phyloP scores from a whole-genome alignment of 1,140 invertebrate species.

The Drosophila mauritiana region DNA sequence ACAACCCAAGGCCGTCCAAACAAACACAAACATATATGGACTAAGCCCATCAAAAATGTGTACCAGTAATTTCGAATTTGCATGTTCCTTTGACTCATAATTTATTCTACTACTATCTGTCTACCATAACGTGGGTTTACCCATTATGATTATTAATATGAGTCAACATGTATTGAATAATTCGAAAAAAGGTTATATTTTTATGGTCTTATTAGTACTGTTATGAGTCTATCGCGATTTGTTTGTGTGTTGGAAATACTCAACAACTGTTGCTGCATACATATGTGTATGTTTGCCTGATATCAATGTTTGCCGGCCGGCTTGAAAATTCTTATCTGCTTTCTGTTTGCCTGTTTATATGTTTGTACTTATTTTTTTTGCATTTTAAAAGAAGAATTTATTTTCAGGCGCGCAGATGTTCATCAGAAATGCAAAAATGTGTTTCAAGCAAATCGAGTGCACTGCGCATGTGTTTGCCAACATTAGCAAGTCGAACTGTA shows the following conservation, averaged over 20 bases:
- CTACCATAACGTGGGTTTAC: neutral
- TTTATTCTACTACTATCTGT: neutral
- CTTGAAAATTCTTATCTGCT: conserved; percentile 11
- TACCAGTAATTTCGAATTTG: conserved; percentile 17
- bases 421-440: conserved; percentile 32
- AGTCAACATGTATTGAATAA: neutral
- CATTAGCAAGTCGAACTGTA: neutral
- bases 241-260: conserved; percentile 2
- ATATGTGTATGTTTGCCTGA: conserved; percentile 12
- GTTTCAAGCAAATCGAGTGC: conserved; percentile 18
- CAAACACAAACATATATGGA: conserved; percentile 4
- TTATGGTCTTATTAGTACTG: conserved; percentile 9
- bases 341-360: conserved; percentile 6
- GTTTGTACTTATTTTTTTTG: conserved; percentile 10
- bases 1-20: conserved; percentile 15
- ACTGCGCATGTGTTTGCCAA: neutral
- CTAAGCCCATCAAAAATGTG: conserved; percentile 3
- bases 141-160: neutral
- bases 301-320: conserved; percentile 53
- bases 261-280: conserved; percentile 7
- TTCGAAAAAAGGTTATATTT: conserved; percentile 5
- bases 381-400: conserved; percentile 22
- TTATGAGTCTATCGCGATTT: neutral
- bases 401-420: conserved; percentile 32
- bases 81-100: conserved; percentile 14